These are phyloP conservation scores for Helicorthomorpha holstii DNA, from an alignment of 1,140 invertebrate genomes.

Conservation along the genomic window DNA sequence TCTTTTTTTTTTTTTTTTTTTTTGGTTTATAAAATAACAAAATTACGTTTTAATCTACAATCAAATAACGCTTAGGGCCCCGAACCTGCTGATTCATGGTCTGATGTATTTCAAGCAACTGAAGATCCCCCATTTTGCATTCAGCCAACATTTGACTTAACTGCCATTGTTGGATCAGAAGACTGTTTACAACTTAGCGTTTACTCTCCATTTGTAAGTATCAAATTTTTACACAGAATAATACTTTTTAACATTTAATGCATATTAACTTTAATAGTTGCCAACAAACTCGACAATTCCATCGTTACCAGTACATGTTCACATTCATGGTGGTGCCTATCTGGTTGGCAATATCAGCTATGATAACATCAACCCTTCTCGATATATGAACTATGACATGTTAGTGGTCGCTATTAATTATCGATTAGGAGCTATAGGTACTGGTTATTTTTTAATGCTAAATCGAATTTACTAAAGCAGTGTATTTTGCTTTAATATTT, in stretches of 20 bases:
- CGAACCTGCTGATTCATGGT: background rate
- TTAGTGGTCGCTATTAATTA: slow-evolving; percentile 48
- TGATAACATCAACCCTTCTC: slow-evolving; percentile 23
- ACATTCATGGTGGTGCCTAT: slow-evolving; percentile 34
- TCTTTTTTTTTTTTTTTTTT: too few relatives aligned
- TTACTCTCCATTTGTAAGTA: background rate
- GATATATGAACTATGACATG: slow-evolving; percentile 33
- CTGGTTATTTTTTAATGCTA: slow-evolving; percentile 1
- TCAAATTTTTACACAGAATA: background rate
- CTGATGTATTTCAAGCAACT: background rate
- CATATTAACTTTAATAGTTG: background rate
- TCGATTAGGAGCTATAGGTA: slow-evolving; percentile 41
- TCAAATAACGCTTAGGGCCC: too few relatives aligned
- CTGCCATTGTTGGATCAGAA: background rate
- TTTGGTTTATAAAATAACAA: too few relatives aligned
- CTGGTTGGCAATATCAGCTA: slow-evolving; percentile 30
- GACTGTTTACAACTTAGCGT: background rate
- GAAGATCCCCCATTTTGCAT: background rate
- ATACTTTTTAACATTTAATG: background rate
- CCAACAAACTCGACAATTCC: background rate
- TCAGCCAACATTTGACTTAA: background rate
- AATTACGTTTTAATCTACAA: too few relatives aligned
- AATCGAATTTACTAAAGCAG: background rate
- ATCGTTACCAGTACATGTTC: slow-evolving; percentile 33
- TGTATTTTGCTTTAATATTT: background rate